These are phyloP conservation scores for Pardalotus punctatus DNA, from an alignment of 2,113 vertebrate genomes.

Conservation along the genomic window DNA sequence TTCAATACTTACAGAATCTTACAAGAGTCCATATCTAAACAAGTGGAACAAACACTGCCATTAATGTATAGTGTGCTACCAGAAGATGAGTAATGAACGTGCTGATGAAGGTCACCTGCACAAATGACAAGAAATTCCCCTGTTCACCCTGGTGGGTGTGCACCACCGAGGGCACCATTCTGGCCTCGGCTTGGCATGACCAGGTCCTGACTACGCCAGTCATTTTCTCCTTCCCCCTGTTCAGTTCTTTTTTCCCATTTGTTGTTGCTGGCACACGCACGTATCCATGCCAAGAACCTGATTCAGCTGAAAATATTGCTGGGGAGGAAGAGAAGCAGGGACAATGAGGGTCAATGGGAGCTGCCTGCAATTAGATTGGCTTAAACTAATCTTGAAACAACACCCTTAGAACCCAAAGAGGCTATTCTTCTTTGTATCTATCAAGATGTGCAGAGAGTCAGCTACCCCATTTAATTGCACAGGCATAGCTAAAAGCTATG, in stretches of 20 bases:
- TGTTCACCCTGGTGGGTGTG: not conserved
- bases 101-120: not conserved
- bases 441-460: not conserved
- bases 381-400: conserved; percentile 13
- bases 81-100: not conserved
- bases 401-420: not conserved
- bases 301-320: not conserved
- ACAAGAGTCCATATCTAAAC: not conserved
- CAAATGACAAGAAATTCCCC: not conserved
- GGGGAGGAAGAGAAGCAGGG: not conserved
- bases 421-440: not conserved
- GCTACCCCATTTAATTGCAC: conserved; percentile 3
- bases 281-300: not conserved
- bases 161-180: not conserved
- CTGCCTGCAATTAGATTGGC: not conserved
- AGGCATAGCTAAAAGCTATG: conserved; percentile 20
- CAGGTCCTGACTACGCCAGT: not conserved
- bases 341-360: not conserved
- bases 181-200: not conserved
- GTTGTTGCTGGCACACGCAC: not conserved
- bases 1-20: not conserved
- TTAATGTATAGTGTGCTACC: not conserved
- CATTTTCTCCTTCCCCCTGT: not conserved
- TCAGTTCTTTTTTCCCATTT: not conserved
- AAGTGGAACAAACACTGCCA: not conserved